A percentile compares a stretch with the other conserved stretches of the same genome.
These are phyloP conservation scores for Baronia brevicornis DNA, from an alignment of 2,888 invertebrate genomes.

Conservation along the genomic window DNA sequence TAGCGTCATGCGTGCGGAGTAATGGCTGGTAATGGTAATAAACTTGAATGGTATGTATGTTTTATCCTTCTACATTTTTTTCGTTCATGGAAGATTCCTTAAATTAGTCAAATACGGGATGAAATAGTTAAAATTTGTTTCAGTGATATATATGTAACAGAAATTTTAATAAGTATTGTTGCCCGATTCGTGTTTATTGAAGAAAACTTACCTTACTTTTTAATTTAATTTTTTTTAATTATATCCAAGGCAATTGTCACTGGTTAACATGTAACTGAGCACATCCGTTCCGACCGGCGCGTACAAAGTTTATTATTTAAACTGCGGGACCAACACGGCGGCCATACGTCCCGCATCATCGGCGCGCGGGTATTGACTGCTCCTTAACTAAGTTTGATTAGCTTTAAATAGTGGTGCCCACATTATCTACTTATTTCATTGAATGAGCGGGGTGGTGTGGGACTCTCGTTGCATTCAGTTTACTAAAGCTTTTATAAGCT, in stretches of 20 bases:
- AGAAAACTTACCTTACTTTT: no score
- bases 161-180: no score
- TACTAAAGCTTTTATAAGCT: constrained; percentile 22
- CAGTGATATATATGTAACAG: no score
- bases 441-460: constrained; percentile 54
- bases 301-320: constrained; percentile 46
- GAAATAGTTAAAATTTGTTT: not conserved
- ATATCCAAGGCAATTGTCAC: constrained; percentile 62
- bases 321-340: constrained; percentile 49
- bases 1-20: constrained; percentile 27
- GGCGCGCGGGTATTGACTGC: constrained; percentile 70
- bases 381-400: constrained; percentile 79
- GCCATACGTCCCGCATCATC: constrained; percentile 44
- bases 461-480: constrained; percentile 37
- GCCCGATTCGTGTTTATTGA: no score
- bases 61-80: constrained; percentile 20
- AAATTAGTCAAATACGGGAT: not conserved
- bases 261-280: constrained; percentile 51
- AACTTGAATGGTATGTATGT: constrained; percentile 19
- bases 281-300: constrained; percentile 44
- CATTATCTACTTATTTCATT: constrained; percentile 77
- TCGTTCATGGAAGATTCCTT: constrained; percentile 4
- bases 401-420: constrained; percentile 78
- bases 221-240: constrained; percentile 15
- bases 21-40: constrained; percentile 19